Percentiles rank a stretch among this genome's conserved stretches.
Evolutionary conservation across 2,797 vertebrate species (phyloP).

Genomic region (Rhinophrynus dorsalis): DNA sequence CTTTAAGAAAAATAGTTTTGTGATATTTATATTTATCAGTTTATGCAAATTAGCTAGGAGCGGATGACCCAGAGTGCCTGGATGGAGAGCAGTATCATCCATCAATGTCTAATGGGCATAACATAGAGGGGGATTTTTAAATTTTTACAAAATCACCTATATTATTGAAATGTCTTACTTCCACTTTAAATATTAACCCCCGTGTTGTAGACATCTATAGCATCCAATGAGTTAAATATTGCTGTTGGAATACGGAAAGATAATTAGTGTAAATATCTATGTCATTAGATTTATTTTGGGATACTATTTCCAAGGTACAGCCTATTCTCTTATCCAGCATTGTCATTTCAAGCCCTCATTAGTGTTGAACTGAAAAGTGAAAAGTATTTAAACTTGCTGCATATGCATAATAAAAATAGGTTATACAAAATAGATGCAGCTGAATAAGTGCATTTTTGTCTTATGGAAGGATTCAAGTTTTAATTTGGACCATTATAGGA

Average conservation of each 20-base stretch:
- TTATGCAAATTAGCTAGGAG: too few relatives aligned
- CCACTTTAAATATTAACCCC: too few relatives aligned
- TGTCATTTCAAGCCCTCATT: conserved; percentile 29
- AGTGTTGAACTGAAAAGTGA: neutral
- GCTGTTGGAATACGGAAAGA: neutral
- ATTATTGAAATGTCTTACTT: too few relatives aligned
- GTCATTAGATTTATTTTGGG: neutral
- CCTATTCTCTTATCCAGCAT: neutral
- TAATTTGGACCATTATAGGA: neutral
- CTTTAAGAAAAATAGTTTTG: too few relatives aligned
- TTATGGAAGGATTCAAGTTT: neutral
- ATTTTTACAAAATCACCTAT: too few relatives aligned
- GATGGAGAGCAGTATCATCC: too few relatives aligned
- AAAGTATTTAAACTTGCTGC: conserved; percentile 6
- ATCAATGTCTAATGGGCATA: too few relatives aligned
- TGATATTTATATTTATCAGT: too few relatives aligned
- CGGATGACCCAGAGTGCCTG: too few relatives aligned
- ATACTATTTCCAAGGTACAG: neutral
- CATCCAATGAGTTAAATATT: too few relatives aligned
- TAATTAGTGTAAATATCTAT: conserved; percentile 18
- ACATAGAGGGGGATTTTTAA: too few relatives aligned
- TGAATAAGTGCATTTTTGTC: neutral
- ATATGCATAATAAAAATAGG: neutral
- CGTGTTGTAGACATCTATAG: too few relatives aligned
- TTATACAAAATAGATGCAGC: neutral